These are phyloP conservation scores for Ephestia elutella DNA, from an alignment of 1,140 invertebrate genomes.

Conservation along the genomic window DNA sequence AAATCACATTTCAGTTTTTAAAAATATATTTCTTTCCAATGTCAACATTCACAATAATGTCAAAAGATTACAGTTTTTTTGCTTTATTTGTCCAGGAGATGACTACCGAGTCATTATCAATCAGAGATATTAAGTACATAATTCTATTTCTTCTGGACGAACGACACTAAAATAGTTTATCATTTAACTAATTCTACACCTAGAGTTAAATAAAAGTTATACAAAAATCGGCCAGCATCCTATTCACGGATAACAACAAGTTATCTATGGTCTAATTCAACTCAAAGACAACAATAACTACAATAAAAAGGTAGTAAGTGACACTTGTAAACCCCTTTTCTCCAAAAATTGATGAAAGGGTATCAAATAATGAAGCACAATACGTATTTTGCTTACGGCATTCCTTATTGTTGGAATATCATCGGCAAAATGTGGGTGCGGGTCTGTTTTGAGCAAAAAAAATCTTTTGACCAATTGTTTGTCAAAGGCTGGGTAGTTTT, in stretches of 20 bases:
- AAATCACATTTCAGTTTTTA: too few species aligned
- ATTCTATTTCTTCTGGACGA: too few species aligned
- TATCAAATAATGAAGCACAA: slow-evolving; percentile 62
- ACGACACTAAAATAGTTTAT: too few species aligned
- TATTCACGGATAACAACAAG: not conserved
- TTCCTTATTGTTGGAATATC: slow-evolving; percentile 57
- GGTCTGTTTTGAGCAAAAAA: slow-evolving; percentile 63
- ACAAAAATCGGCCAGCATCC: not conserved
- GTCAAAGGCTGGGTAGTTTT: slow-evolving; percentile 59
- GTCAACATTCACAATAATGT: too few species aligned
- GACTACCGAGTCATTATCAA: too few species aligned
- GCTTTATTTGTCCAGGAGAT: too few species aligned
- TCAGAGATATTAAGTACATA: too few species aligned
- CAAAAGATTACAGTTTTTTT: too few species aligned
- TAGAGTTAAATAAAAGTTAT: not conserved
- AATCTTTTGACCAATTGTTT: slow-evolving; percentile 70
- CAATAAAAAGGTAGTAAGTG: slow-evolving; percentile 52
- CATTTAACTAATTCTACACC: too few species aligned
- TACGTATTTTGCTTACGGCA: slow-evolving; percentile 62
- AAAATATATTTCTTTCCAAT: too few species aligned
- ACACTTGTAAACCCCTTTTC: slow-evolving; percentile 68
- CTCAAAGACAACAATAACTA: slow-evolving; percentile 17
- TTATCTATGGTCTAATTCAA: too few species aligned
- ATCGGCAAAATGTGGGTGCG: slow-evolving; percentile 55
- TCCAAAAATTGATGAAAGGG: slow-evolving; percentile 65